phyloP scores from a whole-genome alignment of 2,888 invertebrate species.

The Oscheius sp. region DNA sequence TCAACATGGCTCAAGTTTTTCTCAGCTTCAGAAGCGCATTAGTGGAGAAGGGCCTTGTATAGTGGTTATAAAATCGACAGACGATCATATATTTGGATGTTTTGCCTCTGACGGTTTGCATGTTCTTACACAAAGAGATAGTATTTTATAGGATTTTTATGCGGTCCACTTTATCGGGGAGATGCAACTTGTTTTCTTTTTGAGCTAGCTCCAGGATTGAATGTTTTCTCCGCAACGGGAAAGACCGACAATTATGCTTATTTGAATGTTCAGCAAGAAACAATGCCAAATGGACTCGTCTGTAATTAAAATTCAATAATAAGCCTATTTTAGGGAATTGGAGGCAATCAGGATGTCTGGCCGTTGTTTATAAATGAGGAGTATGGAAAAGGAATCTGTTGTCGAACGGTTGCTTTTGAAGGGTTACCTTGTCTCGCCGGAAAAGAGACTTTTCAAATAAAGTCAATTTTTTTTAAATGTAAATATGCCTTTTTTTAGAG shows the following conservation, averaged over 20 bases:
- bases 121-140: background rate
- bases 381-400: slow-evolving; percentile 49
- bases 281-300: slow-evolving; percentile 89
- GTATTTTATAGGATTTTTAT: slow-evolving; percentile 42
- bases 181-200: slow-evolving; percentile 86
- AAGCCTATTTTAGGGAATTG: slow-evolving; percentile 52
- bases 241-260: slow-evolving; percentile 93
- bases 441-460: slow-evolving; percentile 46
- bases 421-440: slow-evolving; percentile 57
- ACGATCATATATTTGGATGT: slow-evolving; percentile 88
- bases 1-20: slow-evolving; percentile 60
- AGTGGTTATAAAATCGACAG: slow-evolving; percentile 82
- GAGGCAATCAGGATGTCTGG: slow-evolving; percentile 53
- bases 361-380: slow-evolving; percentile 60
- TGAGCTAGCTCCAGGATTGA: slow-evolving; percentile 83
- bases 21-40: slow-evolving; percentile 52
- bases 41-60: slow-evolving; percentile 78
- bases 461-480: slow-evolving; percentile 16
- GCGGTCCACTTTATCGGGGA: slow-evolving; percentile 58
- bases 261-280: slow-evolving; percentile 89
- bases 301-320: background rate
- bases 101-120: slow-evolving; percentile 80
- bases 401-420: slow-evolving; percentile 48
- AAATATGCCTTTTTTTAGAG: slow-evolving; percentile 8
- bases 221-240: slow-evolving; percentile 83